A percentile compares a stretch with the other conserved stretches of the same genome.
phyloP scores from a whole-genome alignment of 1,140 invertebrate genomes.

The Drosophila baimaii region DNA sequence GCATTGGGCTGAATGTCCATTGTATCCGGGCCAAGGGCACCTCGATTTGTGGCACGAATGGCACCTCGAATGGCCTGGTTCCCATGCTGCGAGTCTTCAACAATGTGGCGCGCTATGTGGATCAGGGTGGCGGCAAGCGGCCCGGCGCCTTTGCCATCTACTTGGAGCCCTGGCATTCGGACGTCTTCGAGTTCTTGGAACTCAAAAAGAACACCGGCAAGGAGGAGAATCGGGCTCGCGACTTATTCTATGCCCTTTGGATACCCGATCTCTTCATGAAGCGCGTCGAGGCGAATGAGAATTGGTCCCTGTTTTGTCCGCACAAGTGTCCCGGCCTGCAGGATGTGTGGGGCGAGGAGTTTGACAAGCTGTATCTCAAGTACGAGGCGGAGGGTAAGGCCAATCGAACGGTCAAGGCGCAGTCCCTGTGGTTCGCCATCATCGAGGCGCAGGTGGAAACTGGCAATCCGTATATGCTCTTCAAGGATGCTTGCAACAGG shows the following conservation, averaged over 20 bases:
- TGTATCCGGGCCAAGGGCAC: conserved; percentile 97
- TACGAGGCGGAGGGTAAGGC: conserved; percentile 94
- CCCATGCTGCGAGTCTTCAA: conserved; percentile 99
- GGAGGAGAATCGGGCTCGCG: conserved; percentile 96
- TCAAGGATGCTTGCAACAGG: conserved; percentile 98
- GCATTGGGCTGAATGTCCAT: conserved; percentile 98
- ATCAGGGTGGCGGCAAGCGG: conserved; percentile 99
- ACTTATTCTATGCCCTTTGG: conserved; percentile 99
- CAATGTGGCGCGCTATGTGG: conserved; percentile 97
- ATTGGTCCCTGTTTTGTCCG: conserved; percentile 99
- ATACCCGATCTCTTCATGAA: conserved; percentile 99
- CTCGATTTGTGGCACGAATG: conserved; percentile 97
- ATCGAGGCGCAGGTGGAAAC: conserved; percentile 99
- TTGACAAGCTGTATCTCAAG: conserved; percentile 94
- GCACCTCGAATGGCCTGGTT: conserved; percentile 97
- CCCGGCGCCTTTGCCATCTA: conserved; percentile 99
- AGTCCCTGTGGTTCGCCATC: conserved; percentile 96
- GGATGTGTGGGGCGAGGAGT: conserved; percentile 97
- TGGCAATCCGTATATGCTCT: conserved; percentile 98
- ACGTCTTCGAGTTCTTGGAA: conserved; percentile 98
- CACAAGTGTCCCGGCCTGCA: conserved; percentile 95
- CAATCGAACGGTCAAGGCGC: conserved; percentile 92
- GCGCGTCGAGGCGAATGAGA: conserved; percentile 93
- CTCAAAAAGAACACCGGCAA: conserved; percentile 97
- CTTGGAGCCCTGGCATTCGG: conserved; percentile 99